These are phyloP conservation scores for Diarsia mendica DNA, from an alignment of 2,888 invertebrate genomes.

Conservation along the genomic window DNA sequence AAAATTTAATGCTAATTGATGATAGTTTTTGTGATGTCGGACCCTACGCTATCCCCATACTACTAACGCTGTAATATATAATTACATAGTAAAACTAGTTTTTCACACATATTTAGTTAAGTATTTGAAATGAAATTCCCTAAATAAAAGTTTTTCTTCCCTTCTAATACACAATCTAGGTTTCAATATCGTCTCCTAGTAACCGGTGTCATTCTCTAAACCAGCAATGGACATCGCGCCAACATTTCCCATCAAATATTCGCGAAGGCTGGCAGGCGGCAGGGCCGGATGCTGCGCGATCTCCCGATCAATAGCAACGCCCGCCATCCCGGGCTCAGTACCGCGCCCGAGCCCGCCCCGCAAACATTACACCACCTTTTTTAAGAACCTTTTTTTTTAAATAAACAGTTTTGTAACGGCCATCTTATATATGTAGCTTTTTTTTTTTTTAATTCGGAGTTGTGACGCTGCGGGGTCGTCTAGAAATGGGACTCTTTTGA, in stretches of 20 bases:
- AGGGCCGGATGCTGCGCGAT: conserved; percentile 83
- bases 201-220: not conserved
- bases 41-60: not conserved
- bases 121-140: not conserved
- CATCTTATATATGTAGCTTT: conserved; percentile 48
- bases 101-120: no score
- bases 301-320: conserved; percentile 80
- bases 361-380: conserved; percentile 57
- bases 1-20: not conserved
- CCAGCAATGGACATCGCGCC: conserved; percentile 69
- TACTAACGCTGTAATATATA: no score
- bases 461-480: conserved; percentile 71
- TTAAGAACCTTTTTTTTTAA: conserved; percentile 57
- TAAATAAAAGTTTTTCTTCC: not conserved
- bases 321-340: conserved; percentile 73
- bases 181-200: not conserved
- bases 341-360: conserved; percentile 73
- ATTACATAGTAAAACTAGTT: no score
- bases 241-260: conserved; percentile 38
- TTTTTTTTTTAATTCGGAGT: conserved; percentile 54
- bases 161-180: not conserved
- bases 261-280: conserved; percentile 61
- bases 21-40: not conserved
- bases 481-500: conserved; percentile 81
- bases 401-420: conserved; percentile 52